A percentile compares a stretch with the other conserved stretches of the same genome.
These are phyloP conservation scores for Centropus bengalensis DNA, from an alignment of 2,113 vertebrate genomes.

Conservation along the genomic window DNA sequence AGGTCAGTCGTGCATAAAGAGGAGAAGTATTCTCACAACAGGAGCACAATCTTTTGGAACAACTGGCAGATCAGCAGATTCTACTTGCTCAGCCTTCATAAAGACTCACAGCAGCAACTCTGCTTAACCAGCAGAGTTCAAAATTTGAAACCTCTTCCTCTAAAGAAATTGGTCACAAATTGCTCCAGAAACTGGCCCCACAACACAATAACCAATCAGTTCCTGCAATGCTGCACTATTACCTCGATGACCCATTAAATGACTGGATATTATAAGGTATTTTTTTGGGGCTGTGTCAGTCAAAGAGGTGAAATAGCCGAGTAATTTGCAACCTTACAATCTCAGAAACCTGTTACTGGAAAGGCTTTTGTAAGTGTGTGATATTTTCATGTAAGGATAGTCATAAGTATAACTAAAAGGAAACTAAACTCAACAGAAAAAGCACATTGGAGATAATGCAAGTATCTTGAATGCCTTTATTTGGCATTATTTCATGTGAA, in stretches of 20 bases:
- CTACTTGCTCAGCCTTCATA: constrained; percentile 21
- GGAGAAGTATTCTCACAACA: constrained; percentile 10
- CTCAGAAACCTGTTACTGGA: background rate
- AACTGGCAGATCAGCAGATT: constrained; percentile 40
- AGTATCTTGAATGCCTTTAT: background rate
- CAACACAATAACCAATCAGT: constrained; percentile 36
- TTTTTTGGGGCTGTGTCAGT: background rate
- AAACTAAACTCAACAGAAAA: background rate
- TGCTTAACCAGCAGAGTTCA: constrained; percentile 34
- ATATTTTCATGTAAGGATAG: background rate
- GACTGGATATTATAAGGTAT: background rate
- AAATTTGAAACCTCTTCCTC: constrained; percentile 25
- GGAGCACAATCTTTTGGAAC: constrained; percentile 20
- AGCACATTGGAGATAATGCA: background rate
- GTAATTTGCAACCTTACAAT: background rate
- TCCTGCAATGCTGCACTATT: constrained; percentile 3
- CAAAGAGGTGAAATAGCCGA: background rate
- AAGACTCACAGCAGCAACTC: constrained; percentile 49
- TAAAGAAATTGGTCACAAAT: constrained; percentile 7
- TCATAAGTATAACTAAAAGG: background rate
- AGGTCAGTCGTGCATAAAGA: constrained; percentile 24
- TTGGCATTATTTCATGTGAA: background rate
- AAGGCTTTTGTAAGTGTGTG: background rate
- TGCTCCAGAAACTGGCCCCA: background rate
- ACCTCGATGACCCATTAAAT: constrained; percentile 17